Base-by-base conservation (phyloP, 2,888 invertebrate genomes). In the Rhodophaea formosa region DNA sequence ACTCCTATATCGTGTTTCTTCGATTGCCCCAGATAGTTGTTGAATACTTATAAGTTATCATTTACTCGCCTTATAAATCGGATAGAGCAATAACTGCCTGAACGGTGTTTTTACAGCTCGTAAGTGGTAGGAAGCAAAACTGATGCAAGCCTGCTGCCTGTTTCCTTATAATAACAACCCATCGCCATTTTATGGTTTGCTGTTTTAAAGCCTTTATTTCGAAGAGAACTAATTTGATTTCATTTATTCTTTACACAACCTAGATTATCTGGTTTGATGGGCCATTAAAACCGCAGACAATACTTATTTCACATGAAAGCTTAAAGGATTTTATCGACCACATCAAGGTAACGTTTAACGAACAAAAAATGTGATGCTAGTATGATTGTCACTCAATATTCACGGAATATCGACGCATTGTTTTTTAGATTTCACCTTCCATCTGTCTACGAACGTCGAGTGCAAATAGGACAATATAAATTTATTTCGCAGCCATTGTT, bases 1-100 rank as follows among this genome's bases (percentile, higher is more conserved):
- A 62, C 71, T 58, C 72, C 71, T 67, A 65, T 68, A 61, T 56
- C 65, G 15, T 72, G 69, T 72, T 63, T 64, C 59, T 63, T 53
- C 66, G 61, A 64, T 62, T 61, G 58, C 54, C 47, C 60, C 59
- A 35, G 35, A 59, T 46, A 46, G 23, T 51, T 51, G 16, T 35
- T 49, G 3, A n/a, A 10, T 39, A 32, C 35, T 35, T 7, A 23
- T 23, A 23, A 23, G 5, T 3, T 39, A 42, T 10, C 23, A n/a
- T 56, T 42, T 29, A 56, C 17, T 56, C 42, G 46, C 47, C 56
- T 56, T 47, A 17, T 47, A 46, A 49, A 56, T 56, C 35, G n/a
- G 16, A 47, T 23, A 39, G 56, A 56, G 56, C 56, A 56, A 56
- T 56, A 46, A 42, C 14, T 56, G 35, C 35, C 47, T 16, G 14